Base-by-base conservation (phyloP, 2,113 vertebrate species). In the Recurvirostra avosetta region DNA sequence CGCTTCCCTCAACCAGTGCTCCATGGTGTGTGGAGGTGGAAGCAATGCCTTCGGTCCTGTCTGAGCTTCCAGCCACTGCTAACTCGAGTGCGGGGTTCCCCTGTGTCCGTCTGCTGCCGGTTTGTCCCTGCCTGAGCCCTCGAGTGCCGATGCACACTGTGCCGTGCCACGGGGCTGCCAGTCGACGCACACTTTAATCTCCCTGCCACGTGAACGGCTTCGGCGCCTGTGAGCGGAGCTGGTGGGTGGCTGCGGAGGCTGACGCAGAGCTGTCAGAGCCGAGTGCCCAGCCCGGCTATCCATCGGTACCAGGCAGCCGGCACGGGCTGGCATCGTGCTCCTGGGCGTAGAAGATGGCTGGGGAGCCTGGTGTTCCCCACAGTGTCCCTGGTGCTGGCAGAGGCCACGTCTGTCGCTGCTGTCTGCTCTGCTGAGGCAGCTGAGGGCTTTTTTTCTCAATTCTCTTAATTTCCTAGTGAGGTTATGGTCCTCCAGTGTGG, bases 11-110 rank as follows among this genome's bases (percentile, higher is more conserved):
- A 5, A 21, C n/a, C 53, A 22, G 15, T 4, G 36, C 36, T 29
- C 25, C 15, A 5, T 2, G 0, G 9, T 47, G 26, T 14, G 36
- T 58, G 16, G 41, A 12, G 59, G n/a, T 18, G 29, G 30, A 21
- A 41, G 41, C 7, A 7, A 41, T 32, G 3, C 58, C 12, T 49
- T 27, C 2, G 2, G 41, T 2, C 4, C 71, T 2, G 1, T 27
- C 22, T 16, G 43, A 1, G 3, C 70, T 82, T 38, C 53, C 53
- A 70, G 66, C 21, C 2, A 3, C 52, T 5, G 6, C 52, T 47
- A 20, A 9, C 27, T 56, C 4, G 5, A 8, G 21, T 1, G 21
- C 2, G 6, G 63, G 27, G 15, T 56, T 56, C 34, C 52, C 26
- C 40, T 3, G 2, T 11, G 63, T 12, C 63, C 4, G 6, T 52